Percentiles rank a stretch among this genome's conserved stretches.
These are phyloP conservation scores for Paedocypris sp. DNA, from an alignment of 2,113 vertebrate genomes.

Conservation along the genomic window DNA sequence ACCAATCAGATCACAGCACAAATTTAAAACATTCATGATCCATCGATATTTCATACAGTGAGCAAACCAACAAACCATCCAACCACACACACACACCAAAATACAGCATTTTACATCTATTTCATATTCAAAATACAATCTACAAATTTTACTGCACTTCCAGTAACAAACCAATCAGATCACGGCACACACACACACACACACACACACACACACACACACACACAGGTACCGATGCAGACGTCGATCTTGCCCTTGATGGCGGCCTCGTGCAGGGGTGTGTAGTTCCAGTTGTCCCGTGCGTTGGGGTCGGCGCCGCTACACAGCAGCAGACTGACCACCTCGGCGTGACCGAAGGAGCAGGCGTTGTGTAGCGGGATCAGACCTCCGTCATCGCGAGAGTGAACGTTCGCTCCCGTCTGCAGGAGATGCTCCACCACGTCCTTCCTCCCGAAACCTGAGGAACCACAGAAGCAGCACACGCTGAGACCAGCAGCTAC, in stretches of 20 bases:
- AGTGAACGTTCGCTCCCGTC: slow-evolving; percentile 93
- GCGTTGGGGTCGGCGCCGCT: slow-evolving; percentile 96
- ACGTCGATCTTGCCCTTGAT: slow-evolving; percentile 99
- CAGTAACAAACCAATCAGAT: too few relatives aligned
- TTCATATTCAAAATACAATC: too few relatives aligned
- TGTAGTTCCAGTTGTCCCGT: slow-evolving; percentile 98
- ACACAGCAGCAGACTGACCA: slow-evolving; percentile 87
- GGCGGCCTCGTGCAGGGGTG: slow-evolving; percentile 90
- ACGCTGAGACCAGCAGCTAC: too few relatives aligned
- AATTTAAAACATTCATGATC: too few relatives aligned
- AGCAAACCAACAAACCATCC: too few relatives aligned
- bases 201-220: neutral
- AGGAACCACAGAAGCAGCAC: neutral
- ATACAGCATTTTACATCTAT: too few relatives aligned
- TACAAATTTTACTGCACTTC: too few relatives aligned
- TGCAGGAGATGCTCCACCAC: slow-evolving; percentile 94
- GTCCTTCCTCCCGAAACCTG: slow-evolving; percentile 96
- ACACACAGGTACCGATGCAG: slow-evolving; percentile 78
- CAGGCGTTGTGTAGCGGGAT: slow-evolving; percentile 96
- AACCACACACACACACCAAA: too few relatives aligned
- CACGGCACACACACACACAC: neutral
- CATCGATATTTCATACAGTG: too few relatives aligned
- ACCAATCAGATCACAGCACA: too few relatives aligned
- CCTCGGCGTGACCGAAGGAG: slow-evolving; percentile 94
- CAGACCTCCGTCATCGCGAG: slow-evolving; percentile 88